Evolutionary conservation across 2,888 invertebrate genomes (phyloP).

Genomic region (Scaptomyza cyrtandrae): DNA sequence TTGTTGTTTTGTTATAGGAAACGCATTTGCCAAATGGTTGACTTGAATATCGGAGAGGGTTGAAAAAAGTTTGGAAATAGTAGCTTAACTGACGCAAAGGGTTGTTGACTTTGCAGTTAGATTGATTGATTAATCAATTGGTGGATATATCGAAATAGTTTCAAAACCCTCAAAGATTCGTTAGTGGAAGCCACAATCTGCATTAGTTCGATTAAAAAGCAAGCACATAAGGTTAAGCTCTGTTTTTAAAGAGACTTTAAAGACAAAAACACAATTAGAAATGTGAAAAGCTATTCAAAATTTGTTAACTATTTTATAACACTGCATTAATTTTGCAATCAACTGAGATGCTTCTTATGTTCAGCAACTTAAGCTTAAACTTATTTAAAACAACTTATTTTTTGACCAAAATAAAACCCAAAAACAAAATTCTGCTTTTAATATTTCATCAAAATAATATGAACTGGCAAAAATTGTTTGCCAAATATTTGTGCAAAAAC

Average conservation of each 20-base stretch:
- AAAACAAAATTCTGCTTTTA: slow-evolving; percentile 16
- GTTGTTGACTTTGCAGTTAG: slow-evolving; percentile 21
- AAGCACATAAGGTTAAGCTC: no score
- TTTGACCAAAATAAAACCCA: background rate
- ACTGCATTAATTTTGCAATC: no score
- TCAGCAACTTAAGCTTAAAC: no score
- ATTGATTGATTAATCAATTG: slow-evolving; percentile 56
- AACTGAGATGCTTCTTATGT: no score
- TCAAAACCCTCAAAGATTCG: background rate
- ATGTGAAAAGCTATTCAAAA: no score
- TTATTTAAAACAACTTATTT: slow-evolving; percentile 1
- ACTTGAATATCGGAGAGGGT: slow-evolving; percentile 4
- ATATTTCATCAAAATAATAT: slow-evolving; percentile 27
- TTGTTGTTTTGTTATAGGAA: slow-evolving; percentile 35
- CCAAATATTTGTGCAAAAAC: slow-evolving; percentile 27
- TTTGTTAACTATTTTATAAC: no score
- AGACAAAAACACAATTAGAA: no score
- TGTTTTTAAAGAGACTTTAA: no score
- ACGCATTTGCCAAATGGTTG: slow-evolving; percentile 50
- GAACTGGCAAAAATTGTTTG: slow-evolving; percentile 28
- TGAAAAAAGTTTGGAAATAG: background rate
- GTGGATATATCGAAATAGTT: slow-evolving; percentile 1
- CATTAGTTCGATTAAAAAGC: background rate
- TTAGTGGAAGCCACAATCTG: background rate
- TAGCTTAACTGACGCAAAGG: slow-evolving; percentile 9